Conservation (phyloP, 2,113 vertebrate species). For the Vidua macroura region DNA sequence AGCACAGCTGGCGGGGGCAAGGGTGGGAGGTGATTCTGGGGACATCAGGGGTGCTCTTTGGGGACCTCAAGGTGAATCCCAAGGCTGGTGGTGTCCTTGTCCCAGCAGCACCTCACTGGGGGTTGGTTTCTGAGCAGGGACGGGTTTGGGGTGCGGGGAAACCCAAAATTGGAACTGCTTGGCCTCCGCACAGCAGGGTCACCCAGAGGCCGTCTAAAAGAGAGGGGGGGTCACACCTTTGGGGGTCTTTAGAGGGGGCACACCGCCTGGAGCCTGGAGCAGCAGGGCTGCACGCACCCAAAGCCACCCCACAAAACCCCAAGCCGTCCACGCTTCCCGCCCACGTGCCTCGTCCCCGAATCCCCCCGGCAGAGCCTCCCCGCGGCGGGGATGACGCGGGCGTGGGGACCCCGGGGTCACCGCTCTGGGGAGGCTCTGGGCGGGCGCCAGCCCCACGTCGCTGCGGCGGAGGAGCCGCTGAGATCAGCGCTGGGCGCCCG, state of each 20-base stretch:
- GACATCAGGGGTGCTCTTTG: not conserved
- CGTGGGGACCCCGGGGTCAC: not conserved
- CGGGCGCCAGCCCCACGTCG: not conserved
- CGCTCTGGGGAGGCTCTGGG: not conserved
- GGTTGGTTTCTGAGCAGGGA: too few species aligned
- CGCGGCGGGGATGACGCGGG: not conserved
- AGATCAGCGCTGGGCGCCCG: constrained; percentile 54
- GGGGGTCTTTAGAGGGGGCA: too few species aligned
- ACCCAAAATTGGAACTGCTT: not conserved
- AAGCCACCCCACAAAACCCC: rapidly evolving
- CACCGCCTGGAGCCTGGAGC: not conserved
- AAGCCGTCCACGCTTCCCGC: not conserved
- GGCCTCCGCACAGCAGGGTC: rapidly evolving
- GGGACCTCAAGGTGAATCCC: not conserved
- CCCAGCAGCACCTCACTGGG: rapidly evolving
- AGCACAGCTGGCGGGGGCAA: rapidly evolving
- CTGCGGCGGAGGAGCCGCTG: not conserved
- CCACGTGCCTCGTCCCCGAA: rapidly evolving
- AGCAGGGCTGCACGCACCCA: rapidly evolving
- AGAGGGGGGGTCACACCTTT: not conserved
- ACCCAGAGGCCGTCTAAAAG: not conserved
- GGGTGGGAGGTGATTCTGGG: not conserved
- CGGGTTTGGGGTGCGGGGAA: not conserved
- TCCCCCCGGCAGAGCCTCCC: not conserved
- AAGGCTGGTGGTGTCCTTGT: rapidly evolving